phyloP scores from a whole-genome alignment of 2,888 invertebrate species.

The Synanthedon formicaeformis region DNA sequence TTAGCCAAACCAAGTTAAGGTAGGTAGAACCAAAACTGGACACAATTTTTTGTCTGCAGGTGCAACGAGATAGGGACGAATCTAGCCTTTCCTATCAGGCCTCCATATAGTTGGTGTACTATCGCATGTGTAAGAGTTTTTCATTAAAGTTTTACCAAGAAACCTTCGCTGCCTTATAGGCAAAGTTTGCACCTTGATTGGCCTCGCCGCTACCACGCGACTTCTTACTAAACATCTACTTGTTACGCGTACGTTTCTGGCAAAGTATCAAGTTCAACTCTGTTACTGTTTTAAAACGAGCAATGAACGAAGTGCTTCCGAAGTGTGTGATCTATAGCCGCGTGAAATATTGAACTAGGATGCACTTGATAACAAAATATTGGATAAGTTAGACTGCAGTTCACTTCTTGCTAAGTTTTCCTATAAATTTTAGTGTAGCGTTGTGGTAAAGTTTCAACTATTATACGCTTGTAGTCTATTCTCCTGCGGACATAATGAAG shows the following conservation, averaged over 20 bases:
- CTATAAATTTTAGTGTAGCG: conserved; percentile 36
- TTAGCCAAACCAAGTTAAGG: too few relatives aligned
- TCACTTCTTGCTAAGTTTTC: conserved; percentile 20
- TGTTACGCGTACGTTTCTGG: neutral
- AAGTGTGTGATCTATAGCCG: conserved; percentile 7
- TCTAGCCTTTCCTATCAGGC: neutral
- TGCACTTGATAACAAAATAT: conserved; percentile 18
- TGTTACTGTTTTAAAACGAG: neutral
- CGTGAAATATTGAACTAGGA: conserved; percentile 15
- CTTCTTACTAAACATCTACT: neutral
- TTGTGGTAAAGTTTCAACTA: conserved; percentile 8
- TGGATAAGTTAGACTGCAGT: conserved; percentile 3
- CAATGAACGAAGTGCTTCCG: neutral
- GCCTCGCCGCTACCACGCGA: conserved; percentile 4
- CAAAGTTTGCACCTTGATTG: conserved; percentile 17
- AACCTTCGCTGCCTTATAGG: conserved; percentile 9
- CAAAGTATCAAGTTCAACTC: neutral
- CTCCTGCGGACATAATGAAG: conserved; percentile 7
- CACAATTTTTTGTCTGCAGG: too few relatives aligned
- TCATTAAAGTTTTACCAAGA: conserved; percentile 18
- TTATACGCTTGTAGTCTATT: conserved; percentile 3
- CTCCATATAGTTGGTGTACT: conserved; percentile 3
- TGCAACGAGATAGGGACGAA: neutral
- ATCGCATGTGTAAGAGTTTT: conserved; percentile 19
- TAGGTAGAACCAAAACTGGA: too few relatives aligned